These are phyloP conservation scores for Cuculus canorus DNA, from an alignment of 2,797 vertebrate species.

Conservation along the genomic window DNA sequence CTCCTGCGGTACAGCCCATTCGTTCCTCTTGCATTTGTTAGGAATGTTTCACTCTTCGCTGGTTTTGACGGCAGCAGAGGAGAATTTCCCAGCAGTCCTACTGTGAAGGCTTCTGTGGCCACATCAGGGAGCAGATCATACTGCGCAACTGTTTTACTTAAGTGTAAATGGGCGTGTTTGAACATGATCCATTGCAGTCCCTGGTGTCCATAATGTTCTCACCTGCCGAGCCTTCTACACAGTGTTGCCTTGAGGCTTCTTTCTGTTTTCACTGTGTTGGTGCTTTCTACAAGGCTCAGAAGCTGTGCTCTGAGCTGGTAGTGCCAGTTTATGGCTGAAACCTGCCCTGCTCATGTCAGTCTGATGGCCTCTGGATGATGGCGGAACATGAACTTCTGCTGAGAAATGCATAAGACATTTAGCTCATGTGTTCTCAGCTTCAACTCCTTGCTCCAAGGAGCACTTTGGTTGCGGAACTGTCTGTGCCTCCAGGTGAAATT, in stretches of 20 bases:
- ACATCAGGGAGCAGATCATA: fast-evolving
- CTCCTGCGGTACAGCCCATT: fast-evolving
- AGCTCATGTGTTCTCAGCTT: fast-evolving
- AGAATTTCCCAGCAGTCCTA: fast-evolving
- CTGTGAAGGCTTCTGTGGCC: fast-evolving
- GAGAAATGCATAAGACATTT: not conserved
- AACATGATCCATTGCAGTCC: fast-evolving
- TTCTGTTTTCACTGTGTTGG: fast-evolving
- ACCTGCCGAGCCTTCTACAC: fast-evolving
- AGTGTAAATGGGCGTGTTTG: fast-evolving
- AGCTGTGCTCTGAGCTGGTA: not conserved
- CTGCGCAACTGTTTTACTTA: not conserved
- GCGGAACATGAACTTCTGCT: not conserved
- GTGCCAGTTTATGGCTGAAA: not conserved
- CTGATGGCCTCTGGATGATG: not conserved
- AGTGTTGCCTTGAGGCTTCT: fast-evolving
- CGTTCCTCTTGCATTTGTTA: fast-evolving
- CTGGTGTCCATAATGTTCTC: fast-evolving
- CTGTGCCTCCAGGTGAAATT: not conserved
- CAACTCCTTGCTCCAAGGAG: not conserved
- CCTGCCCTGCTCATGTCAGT: not conserved
- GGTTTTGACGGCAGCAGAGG: not conserved
- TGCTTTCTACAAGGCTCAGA: not conserved
- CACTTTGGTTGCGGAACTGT: not conserved
- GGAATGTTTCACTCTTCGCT: not conserved